These are phyloP conservation scores for Arenaria interpres DNA, from an alignment of 2,113 vertebrate species.

Conservation along the genomic window DNA sequence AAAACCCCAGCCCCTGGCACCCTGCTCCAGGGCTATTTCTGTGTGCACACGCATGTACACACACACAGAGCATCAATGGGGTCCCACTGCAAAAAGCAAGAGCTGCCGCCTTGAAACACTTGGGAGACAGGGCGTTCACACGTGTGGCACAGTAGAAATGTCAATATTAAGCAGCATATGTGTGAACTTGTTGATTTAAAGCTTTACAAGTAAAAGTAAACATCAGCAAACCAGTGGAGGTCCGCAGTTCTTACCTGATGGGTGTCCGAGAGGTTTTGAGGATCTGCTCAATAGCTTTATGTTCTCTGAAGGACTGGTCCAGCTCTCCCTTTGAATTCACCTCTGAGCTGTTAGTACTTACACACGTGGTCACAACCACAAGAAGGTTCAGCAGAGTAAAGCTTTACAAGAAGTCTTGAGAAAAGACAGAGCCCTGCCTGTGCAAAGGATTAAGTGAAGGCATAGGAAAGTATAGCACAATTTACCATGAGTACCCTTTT, in stretches of 20 bases:
- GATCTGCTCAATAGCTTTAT: neutral
- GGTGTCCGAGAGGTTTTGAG: neutral
- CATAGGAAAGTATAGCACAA: neutral
- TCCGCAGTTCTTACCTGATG: neutral
- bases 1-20: too few relatives aligned
- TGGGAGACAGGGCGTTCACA: accelerated
- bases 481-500: neutral
- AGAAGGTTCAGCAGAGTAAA: neutral
- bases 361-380: neutral
- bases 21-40: neutral
- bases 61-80: accelerated
- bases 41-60: accelerated
- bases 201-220: neutral
- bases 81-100: accelerated
- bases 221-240: neutral
- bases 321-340: neutral
- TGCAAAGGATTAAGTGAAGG: neutral
- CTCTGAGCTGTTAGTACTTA: neutral
- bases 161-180: neutral
- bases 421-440: neutral
- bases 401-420: neutral
- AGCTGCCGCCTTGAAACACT: neutral
- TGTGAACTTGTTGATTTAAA: neutral
- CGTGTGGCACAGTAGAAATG: accelerated
- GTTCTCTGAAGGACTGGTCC: neutral